Percentiles rank a stretch among this genome's conserved stretches.
These are phyloP conservation scores for Pseudococcus longispinus DNA, from an alignment of 2,888 invertebrate species.

Conservation along the genomic window DNA sequence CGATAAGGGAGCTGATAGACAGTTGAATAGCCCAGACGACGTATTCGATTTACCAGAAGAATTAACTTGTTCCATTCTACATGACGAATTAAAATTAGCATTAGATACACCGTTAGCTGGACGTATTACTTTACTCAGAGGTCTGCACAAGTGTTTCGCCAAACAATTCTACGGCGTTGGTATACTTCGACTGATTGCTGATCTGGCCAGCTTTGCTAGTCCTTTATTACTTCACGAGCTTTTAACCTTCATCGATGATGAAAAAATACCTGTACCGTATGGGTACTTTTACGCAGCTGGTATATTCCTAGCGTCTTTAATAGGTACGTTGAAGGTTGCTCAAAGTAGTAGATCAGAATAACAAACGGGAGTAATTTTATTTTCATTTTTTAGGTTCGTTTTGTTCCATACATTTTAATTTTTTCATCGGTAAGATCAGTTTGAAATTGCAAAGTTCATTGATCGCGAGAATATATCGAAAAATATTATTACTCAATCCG, in stretches of 20 bases:
- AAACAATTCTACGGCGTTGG: slow-evolving; percentile 85
- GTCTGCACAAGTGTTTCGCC: slow-evolving; percentile 79
- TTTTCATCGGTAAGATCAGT: slow-evolving; percentile 81
- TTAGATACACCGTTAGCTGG: slow-evolving; percentile 60
- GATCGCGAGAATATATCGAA: slow-evolving; percentile 81
- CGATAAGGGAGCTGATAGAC: slow-evolving; percentile 76
- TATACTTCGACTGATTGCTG: slow-evolving; percentile 80
- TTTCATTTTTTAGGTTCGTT: slow-evolving; percentile 71
- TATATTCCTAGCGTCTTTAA: slow-evolving; percentile 71
- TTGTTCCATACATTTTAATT: slow-evolving; percentile 87
- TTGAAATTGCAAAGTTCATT: slow-evolving; percentile 87
- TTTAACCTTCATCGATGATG: slow-evolving; percentile 79
- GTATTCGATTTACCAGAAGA: slow-evolving; percentile 80
- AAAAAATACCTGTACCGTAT: slow-evolving; percentile 70
- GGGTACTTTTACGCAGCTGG: slow-evolving; percentile 74
- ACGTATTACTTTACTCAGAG: slow-evolving; percentile 68
- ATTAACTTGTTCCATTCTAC: slow-evolving; percentile 68
- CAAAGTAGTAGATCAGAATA: neutral
- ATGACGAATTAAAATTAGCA: slow-evolving; percentile 69
- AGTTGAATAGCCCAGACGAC: slow-evolving; percentile 78
- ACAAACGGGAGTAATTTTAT: neutral
- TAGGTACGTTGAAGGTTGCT: slow-evolving; percentile 69
- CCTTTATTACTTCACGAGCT: slow-evolving; percentile 86
- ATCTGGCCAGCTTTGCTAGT: slow-evolving; percentile 84
- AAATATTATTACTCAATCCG: slow-evolving; percentile 67